Percentiles rank a stretch among this genome's conserved stretches.
Conservation (phyloP, 2,113 vertebrate genomes). For the Eulacestoma nigropectus region DNA sequence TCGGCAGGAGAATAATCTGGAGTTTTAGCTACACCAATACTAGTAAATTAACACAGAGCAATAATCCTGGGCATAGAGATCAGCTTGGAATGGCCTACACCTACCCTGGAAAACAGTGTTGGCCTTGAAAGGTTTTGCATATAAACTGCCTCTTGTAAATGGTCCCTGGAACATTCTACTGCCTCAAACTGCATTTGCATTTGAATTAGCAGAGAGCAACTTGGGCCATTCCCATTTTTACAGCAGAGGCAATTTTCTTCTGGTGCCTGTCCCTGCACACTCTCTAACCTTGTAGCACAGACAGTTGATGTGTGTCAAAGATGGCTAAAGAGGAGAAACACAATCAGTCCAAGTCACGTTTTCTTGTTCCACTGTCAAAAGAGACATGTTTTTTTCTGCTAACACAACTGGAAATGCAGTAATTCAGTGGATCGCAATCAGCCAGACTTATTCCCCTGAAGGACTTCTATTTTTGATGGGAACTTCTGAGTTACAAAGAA, state of each 20-base stretch:
- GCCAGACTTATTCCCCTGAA: not conserved
- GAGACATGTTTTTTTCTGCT: not conserved
- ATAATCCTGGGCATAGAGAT: not conserved
- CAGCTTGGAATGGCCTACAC: not conserved
- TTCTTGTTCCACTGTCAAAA: not conserved
- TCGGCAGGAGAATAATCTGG: not conserved
- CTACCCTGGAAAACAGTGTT: not conserved
- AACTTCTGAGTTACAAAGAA: not conserved
- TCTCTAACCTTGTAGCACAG: not conserved
- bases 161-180: not conserved
- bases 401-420: not conserved
- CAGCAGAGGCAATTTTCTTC: not conserved
- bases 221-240: not conserved
- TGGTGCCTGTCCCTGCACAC: not conserved
- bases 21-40: not conserved
- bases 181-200: not conserved
- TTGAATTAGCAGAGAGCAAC: not conserved
- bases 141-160: not conserved
- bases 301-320: not conserved
- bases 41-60: not conserved
- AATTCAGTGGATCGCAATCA: fast-evolving
- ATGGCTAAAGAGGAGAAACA: not conserved
- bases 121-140: not conserved
- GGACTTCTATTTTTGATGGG: not conserved
- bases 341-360: not conserved